A percentile compares a stretch with the other conserved stretches of the same genome.
These are phyloP conservation scores for Meloe dianella DNA, from an alignment of 2,888 invertebrate genomes.

Conservation along the genomic window DNA sequence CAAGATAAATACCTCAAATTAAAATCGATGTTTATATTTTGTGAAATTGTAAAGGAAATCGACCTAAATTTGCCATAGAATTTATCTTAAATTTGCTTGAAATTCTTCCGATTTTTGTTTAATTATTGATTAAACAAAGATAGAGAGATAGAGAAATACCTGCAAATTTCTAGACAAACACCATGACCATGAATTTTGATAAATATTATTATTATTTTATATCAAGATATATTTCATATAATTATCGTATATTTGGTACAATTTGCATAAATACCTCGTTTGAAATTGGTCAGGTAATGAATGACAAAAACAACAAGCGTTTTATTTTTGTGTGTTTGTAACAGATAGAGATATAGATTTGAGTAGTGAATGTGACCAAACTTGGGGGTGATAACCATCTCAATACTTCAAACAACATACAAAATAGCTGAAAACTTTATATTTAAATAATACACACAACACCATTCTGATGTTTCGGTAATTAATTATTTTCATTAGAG, in stretches of 20 bases:
- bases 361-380: slow-evolving; percentile 41
- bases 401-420: slow-evolving; percentile 14
- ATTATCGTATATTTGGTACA: neutral
- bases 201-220: neutral
- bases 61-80: neutral
- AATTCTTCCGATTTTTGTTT: neutral
- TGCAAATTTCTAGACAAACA: neutral
- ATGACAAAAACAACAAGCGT: slow-evolving; percentile 39
- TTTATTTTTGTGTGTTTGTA: neutral
- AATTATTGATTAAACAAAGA: no score
- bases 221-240: neutral
- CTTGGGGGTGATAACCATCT: slow-evolving; percentile 34
- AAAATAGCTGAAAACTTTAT: slow-evolving; percentile 28
- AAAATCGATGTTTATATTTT: no score
- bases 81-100: neutral
- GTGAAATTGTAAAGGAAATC: neutral
- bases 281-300: slow-evolving; percentile 39
- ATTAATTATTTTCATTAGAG: slow-evolving; percentile 28
- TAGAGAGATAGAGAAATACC: no score
- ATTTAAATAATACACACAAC: slow-evolving; percentile 44
- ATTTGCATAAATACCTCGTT: slow-evolving; percentile 45
- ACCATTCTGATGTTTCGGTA: slow-evolving; percentile 24
- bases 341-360: neutral
- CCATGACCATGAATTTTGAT: no score
- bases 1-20: neutral